Evolutionary conservation across 2,797 vertebrate genomes (phyloP).

Genomic region (Rhinophrynus dorsalis): DNA sequence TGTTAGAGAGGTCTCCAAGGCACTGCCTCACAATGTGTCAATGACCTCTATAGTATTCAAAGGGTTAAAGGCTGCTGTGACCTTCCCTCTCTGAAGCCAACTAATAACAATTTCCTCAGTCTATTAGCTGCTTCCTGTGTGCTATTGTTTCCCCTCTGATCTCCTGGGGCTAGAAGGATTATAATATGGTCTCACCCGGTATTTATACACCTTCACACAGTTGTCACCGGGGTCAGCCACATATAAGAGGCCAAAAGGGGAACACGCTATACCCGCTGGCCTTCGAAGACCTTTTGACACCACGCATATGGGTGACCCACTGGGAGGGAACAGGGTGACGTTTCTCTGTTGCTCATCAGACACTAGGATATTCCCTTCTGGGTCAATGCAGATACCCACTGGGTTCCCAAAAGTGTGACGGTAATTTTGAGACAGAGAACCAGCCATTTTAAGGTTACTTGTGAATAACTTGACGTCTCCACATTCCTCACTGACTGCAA

Average conservation of each 20-base stretch:
- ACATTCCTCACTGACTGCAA: conserved; percentile 63
- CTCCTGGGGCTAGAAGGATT: background rate
- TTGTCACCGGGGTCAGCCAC: conserved; percentile 58
- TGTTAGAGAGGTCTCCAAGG: too few relatives aligned
- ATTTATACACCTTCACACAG: conserved; percentile 61
- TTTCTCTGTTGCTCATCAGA: conserved; percentile 55
- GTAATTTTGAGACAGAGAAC: conserved; percentile 53
- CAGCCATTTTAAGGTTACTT: conserved; percentile 50
- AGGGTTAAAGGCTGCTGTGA: too few relatives aligned
- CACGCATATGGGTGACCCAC: conserved; percentile 55
- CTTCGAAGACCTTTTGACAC: conserved; percentile 54
- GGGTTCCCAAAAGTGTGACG: conserved; percentile 60
- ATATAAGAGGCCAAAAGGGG: conserved; percentile 56
- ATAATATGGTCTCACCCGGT: conserved; percentile 46
- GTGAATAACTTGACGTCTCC: conserved; percentile 59
- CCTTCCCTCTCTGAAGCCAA: too few relatives aligned
- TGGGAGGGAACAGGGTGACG: conserved; percentile 59
- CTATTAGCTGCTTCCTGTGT: background rate
- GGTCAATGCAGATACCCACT: conserved; percentile 53
- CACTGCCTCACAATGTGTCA: too few relatives aligned
- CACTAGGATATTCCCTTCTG: conserved; percentile 58
- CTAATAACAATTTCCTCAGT: too few relatives aligned
- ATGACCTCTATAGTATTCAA: too few relatives aligned
- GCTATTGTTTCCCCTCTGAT: background rate
- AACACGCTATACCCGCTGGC: conserved; percentile 57